Conservation (phyloP, 2,888 invertebrate species). For the Leptogaster cylindrica region DNA sequence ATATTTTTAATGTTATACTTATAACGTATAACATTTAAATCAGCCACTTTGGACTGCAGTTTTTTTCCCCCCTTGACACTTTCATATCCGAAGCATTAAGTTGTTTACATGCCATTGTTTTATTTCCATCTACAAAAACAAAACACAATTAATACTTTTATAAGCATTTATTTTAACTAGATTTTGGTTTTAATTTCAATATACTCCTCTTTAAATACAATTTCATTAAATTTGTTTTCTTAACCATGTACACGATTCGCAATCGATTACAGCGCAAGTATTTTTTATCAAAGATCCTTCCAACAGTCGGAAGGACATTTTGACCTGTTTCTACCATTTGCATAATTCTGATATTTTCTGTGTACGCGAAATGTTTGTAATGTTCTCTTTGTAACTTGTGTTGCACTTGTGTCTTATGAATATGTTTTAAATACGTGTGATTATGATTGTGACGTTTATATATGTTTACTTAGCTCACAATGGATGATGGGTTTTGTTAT, state of each 20-base stretch:
- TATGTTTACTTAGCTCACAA: slow-evolving; percentile 17
- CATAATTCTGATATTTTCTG: slow-evolving; percentile 5
- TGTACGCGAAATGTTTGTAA: slow-evolving; percentile 29
- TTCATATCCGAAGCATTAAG: not conserved
- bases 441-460: slow-evolving; percentile 38
- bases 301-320: not conserved
- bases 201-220: slow-evolving; percentile 37
- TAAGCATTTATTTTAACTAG: slow-evolving; percentile 43
- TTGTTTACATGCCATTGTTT: not conserved
- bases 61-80: not conserved
- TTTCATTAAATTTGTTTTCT: slow-evolving; percentile 32
- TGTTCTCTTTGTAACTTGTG: slow-evolving; percentile 26
- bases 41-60: not conserved
- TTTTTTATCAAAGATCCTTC: too few relatives aligned
- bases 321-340: not conserved
- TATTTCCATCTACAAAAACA: not conserved
- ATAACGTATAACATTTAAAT: too few relatives aligned
- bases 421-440: slow-evolving; percentile 38
- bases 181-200: slow-evolving; percentile 41
- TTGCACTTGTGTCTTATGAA: slow-evolving; percentile 34
- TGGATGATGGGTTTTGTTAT: slow-evolving; percentile 30
- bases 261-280: slow-evolving; percentile 29
- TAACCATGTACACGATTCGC: slow-evolving; percentile 15
- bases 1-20: too few relatives aligned
- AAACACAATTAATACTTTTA: not conserved